Percentiles rank a stretch among this genome's conserved stretches.
Conservation (phyloP, 2,113 vertebrate genomes). For the Epinephelus cyanopodus region DNA sequence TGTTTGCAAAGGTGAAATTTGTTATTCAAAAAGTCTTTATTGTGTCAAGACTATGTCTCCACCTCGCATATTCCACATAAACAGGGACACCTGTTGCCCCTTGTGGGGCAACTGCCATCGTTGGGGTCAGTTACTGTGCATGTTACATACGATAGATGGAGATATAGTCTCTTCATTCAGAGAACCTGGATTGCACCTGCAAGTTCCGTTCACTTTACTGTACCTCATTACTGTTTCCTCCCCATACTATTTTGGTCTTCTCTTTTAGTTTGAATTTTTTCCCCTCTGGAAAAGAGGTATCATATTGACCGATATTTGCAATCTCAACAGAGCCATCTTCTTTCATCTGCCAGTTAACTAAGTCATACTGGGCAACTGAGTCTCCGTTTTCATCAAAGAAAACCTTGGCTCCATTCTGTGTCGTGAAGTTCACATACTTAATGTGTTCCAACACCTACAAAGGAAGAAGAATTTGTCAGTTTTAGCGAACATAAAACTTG, state of each 20-base stretch:
- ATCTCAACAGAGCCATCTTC: constrained; percentile 69
- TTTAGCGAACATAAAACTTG: not conserved
- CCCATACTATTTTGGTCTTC: constrained; percentile 68
- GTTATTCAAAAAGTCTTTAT: no score
- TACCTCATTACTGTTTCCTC: constrained; percentile 63
- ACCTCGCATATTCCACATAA: no score
- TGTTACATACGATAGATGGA: not conserved
- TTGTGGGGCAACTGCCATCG: no score
- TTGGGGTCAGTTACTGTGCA: no score
- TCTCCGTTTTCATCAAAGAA: constrained; percentile 84
- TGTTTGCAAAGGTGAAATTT: no score
- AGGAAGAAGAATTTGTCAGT: not conserved
- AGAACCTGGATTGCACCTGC: not conserved
- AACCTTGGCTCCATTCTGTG: constrained; percentile 71
- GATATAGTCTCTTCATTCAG: not conserved
- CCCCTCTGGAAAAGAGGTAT: constrained; percentile 64
- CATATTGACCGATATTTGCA: constrained; percentile 72
- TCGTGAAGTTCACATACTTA: constrained; percentile 75
- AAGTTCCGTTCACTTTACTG: not conserved
- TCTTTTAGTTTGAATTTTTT: constrained; percentile 61
- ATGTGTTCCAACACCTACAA: constrained; percentile 79
- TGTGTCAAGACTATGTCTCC: no score
- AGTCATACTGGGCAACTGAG: constrained; percentile 78
- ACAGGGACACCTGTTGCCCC: no score
- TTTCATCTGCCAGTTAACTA: constrained; percentile 83